A percentile compares a stretch with the other conserved stretches of the same genome.
Conservation (phyloP, 2,888 invertebrate species). For the Maniola hyperantus region DNA sequence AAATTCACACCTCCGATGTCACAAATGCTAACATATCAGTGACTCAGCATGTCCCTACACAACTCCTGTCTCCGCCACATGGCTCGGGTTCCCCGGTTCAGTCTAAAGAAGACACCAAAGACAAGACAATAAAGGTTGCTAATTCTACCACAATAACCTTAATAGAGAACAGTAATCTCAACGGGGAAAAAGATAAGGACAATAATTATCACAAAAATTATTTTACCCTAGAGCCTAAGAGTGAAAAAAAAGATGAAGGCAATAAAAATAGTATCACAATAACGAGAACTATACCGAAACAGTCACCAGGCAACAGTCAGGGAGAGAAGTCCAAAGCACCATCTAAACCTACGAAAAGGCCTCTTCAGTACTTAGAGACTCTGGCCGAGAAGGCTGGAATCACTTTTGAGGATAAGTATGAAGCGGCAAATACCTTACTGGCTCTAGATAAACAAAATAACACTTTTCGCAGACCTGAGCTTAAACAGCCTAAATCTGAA, state of each 20-base stretch:
- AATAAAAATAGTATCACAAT: slow-evolving; percentile 80
- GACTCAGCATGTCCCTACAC: slow-evolving; percentile 71
- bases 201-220: slow-evolving; percentile 70
- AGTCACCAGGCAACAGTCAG: slow-evolving; percentile 58
- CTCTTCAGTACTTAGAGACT: slow-evolving; percentile 87
- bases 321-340: slow-evolving; percentile 62
- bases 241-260: slow-evolving; percentile 74
- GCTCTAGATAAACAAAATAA: slow-evolving; percentile 86
- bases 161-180: slow-evolving; percentile 66
- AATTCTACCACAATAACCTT: slow-evolving; percentile 76
- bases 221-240: slow-evolving; percentile 72
- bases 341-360: slow-evolving; percentile 63
- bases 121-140: slow-evolving; percentile 71
- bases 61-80: slow-evolving; percentile 65
- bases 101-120: slow-evolving; percentile 70
- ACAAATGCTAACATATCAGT: slow-evolving; percentile 59
- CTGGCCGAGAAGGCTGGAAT: slow-evolving; percentile 89
- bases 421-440: slow-evolving; percentile 85
- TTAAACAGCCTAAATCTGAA: slow-evolving; percentile 70
- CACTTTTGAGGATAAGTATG: slow-evolving; percentile 89
- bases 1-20: slow-evolving; percentile 50
- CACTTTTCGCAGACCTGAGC: slow-evolving; percentile 67
- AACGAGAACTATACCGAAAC: slow-evolving; percentile 70
- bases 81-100: slow-evolving; percentile 53
- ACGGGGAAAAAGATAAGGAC: slow-evolving; percentile 71